Conservation (phyloP, 2,888 invertebrate genomes). For the Apodemia mormo region DNA sequence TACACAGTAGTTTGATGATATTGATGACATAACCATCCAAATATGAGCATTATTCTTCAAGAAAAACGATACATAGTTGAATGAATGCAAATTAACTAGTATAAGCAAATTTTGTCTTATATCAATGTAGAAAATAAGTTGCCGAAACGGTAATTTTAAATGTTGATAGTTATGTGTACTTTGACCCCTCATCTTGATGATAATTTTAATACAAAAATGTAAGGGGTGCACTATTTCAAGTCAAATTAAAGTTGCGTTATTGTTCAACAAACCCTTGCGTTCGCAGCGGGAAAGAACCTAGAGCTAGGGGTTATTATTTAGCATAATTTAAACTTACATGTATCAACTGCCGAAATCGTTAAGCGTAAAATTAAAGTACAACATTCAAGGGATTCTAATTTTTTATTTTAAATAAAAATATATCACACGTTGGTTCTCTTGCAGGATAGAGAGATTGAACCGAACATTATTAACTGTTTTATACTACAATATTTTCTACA, state of each 20-base stretch:
- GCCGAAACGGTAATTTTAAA: conserved; percentile 68
- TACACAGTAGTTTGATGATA: conserved; percentile 40
- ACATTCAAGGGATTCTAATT: too few relatives aligned
- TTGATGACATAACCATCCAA: conserved; percentile 25
- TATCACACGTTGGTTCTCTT: too few relatives aligned
- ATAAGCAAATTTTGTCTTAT: conserved; percentile 42
- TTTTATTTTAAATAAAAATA: too few relatives aligned
- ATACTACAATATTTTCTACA: too few relatives aligned
- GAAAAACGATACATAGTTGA: conserved; percentile 50
- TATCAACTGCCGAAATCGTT: not conserved
- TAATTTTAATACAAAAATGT: conserved; percentile 72
- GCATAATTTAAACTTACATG: conserved; percentile 1
- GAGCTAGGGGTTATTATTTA: not conserved
- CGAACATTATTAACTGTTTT: too few relatives aligned
- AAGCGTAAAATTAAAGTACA: not conserved
- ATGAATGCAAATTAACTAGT: conserved; percentile 45
- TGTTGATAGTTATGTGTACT: conserved; percentile 67
- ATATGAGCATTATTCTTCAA: conserved; percentile 43
- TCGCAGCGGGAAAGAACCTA: conserved; percentile 52
- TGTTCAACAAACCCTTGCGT: conserved; percentile 56
- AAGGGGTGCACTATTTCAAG: conserved; percentile 68
- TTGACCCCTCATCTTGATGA: conserved; percentile 70
- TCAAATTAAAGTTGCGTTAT: conserved; percentile 70
- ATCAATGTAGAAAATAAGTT: conserved; percentile 62
- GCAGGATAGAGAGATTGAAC: too few relatives aligned